Evolutionary conservation across 2,113 vertebrate species (phyloP).

Genomic region (Cygnus atratus): DNA sequence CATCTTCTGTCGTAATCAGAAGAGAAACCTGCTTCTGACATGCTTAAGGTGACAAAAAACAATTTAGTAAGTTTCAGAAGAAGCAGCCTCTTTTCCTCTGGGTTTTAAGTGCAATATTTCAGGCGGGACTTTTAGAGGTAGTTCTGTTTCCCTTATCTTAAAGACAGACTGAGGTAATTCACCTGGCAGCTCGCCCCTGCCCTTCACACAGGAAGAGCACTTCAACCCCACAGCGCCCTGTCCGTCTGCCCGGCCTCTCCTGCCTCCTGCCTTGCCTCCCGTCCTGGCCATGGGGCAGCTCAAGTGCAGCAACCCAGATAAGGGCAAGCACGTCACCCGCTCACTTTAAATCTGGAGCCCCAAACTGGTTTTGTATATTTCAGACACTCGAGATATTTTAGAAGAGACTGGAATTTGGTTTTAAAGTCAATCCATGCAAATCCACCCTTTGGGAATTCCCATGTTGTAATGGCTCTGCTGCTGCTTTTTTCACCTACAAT

Average conservation of each 20-base stretch:
- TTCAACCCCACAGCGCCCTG: background rate
- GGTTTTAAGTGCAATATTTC: background rate
- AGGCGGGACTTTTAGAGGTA: background rate
- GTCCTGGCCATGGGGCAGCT: background rate
- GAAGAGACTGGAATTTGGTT: background rate
- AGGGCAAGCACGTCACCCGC: background rate
- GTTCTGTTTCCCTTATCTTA: slow-evolving; percentile 18
- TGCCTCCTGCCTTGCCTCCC: slow-evolving; percentile 11
- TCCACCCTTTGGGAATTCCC: background rate
- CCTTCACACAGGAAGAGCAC: background rate
- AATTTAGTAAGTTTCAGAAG: background rate
- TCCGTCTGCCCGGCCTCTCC: background rate
- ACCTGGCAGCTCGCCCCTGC: background rate
- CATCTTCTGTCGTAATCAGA: background rate
- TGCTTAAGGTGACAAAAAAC: background rate
- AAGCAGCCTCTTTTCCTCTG: background rate
- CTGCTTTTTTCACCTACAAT: background rate
- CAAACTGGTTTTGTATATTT: background rate
- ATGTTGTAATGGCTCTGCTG: background rate
- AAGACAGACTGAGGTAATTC: slow-evolving; percentile 27
- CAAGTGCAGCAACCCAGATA: background rate
- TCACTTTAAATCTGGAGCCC: background rate
- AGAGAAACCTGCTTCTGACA: background rate
- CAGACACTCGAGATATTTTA: background rate
- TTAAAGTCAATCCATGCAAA: background rate